Evolutionary conservation across 2,797 vertebrate genomes (phyloP).

Genomic region (Pitangus sulphuratus): DNA sequence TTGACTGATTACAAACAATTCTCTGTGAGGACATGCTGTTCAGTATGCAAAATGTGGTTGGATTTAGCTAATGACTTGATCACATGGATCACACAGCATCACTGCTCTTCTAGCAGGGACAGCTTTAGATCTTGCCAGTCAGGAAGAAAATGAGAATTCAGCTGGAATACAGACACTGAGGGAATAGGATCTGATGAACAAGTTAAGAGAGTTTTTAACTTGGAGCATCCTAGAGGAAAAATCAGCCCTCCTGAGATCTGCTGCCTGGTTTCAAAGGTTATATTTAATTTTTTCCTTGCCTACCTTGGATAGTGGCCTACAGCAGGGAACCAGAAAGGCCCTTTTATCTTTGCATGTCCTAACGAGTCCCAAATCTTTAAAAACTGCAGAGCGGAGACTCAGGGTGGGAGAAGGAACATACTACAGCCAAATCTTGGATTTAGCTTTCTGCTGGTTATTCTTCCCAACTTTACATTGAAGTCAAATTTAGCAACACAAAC

Average conservation of each 20-base stretch:
- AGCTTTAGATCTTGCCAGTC: background rate
- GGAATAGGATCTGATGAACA: background rate
- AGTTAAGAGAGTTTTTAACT: background rate
- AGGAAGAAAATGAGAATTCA: background rate
- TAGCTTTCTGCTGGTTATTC: background rate
- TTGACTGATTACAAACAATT: conserved; percentile 42
- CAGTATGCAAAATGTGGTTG: conserved; percentile 25
- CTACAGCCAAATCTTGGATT: background rate
- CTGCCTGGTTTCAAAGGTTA: background rate
- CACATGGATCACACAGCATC: background rate
- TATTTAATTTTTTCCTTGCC: background rate
- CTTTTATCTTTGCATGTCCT: background rate
- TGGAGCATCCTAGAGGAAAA: background rate
- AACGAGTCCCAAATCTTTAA: background rate
- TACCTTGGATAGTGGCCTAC: background rate
- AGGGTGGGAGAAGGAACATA: background rate
- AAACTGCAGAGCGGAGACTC: background rate
- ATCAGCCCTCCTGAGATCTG: background rate
- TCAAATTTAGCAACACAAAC: background rate
- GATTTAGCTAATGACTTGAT: conserved; percentile 30
- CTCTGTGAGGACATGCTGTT: background rate
- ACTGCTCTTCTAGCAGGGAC: background rate
- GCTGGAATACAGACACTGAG: background rate
- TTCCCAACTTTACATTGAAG: background rate
- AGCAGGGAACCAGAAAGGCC: background rate